Conservation (phyloP, 2,113 vertebrate species). For the Peromyscus californicus region DNA sequence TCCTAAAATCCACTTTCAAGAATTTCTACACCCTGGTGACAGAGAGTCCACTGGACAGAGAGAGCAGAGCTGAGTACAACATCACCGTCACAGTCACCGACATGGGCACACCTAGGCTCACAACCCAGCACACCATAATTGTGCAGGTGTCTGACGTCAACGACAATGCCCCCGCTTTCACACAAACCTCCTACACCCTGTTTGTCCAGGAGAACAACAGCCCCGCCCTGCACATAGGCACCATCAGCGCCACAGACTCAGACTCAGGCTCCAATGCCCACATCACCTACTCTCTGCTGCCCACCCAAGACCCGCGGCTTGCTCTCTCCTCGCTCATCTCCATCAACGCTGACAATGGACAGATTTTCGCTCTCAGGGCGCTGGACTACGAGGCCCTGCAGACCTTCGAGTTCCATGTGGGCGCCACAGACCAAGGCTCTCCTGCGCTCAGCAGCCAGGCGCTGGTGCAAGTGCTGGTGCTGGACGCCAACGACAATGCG, state of each 20-base stretch:
- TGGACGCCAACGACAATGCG: neutral
- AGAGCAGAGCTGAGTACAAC: neutral
- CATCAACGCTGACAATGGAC: neutral
- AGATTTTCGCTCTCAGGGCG: neutral
- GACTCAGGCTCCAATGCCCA: constrained; percentile 12
- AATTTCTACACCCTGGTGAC: constrained; percentile 82
- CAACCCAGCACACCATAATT: neutral
- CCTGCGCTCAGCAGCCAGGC: neutral
- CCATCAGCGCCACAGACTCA: neutral
- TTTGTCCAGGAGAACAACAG: neutral
- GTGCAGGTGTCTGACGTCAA: constrained; percentile 87
- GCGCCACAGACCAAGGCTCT: neutral
- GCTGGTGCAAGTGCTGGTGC: neutral
- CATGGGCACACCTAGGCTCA: constrained; percentile 82
- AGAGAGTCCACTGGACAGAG: constrained; percentile 39
- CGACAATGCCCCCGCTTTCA: constrained; percentile 80
- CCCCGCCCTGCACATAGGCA: constrained; percentile 10
- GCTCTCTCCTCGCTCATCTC: neutral
- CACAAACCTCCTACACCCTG: neutral
- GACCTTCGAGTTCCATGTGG: neutral
- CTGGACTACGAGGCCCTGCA: neutral
- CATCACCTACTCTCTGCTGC: neutral
- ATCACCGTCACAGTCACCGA: constrained; percentile 72
- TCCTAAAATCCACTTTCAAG: constrained; percentile 73
- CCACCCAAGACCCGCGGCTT: too few species aligned